Percentiles rank a stretch among this genome's conserved stretches.
These are phyloP conservation scores for Acrocera orbiculus DNA, from an alignment of 2,888 invertebrate species.

Conservation along the genomic window DNA sequence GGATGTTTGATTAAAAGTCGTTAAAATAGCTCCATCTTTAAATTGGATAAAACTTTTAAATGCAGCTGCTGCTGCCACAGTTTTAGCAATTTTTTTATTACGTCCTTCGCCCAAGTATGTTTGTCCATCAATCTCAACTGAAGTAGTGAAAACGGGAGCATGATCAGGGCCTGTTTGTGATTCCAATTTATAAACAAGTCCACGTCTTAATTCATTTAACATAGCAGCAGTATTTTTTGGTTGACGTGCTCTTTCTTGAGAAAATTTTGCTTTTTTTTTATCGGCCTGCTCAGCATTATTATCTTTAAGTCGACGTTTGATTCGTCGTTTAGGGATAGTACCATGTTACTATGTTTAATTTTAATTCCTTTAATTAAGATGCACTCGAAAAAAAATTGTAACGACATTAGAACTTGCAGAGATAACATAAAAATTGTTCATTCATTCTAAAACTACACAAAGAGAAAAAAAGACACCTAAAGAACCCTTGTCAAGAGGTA, in stretches of 20 bases:
- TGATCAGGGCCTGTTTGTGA: constrained; percentile 74
- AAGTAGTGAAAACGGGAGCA: constrained; percentile 70
- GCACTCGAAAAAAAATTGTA: too few relatives aligned
- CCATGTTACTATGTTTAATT: too few relatives aligned
- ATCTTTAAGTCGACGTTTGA: too few relatives aligned
- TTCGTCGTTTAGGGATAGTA: too few relatives aligned
- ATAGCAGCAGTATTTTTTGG: constrained; percentile 48
- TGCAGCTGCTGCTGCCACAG: constrained; percentile 38
- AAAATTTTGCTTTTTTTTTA: too few relatives aligned
- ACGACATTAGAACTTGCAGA: too few relatives aligned
- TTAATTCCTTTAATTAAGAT: too few relatives aligned
- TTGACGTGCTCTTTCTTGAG: constrained; percentile 28
- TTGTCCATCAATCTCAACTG: constrained; percentile 47
- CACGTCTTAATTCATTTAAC: constrained; percentile 68
- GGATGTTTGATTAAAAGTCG: constrained; percentile 26
- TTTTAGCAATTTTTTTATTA: constrained; percentile 39
- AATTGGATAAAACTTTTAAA: constrained; percentile 40
- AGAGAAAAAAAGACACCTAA: too few relatives aligned
- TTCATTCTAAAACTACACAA: too few relatives aligned
- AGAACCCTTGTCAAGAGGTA: too few relatives aligned
- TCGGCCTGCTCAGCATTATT: too few relatives aligned
- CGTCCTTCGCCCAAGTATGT: constrained; percentile 37
- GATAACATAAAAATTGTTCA: too few relatives aligned
- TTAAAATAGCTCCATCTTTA: constrained; percentile 30
- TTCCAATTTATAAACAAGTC: constrained; percentile 56